phyloP scores from a whole-genome alignment of 2,797 vertebrate species.

The Moxostoma hubbsi region DNA sequence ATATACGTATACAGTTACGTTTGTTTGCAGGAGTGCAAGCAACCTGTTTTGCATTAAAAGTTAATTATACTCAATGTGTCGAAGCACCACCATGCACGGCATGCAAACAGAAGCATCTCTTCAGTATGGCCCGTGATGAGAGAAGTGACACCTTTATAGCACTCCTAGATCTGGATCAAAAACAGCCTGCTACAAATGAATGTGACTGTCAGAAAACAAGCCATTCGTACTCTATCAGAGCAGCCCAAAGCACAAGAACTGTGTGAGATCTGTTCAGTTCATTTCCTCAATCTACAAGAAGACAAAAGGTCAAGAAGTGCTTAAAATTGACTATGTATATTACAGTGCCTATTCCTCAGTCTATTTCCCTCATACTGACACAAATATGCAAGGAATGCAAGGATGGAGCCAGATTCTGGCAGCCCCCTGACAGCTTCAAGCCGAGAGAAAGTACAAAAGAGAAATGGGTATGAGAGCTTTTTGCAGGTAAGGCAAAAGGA shows the following conservation, averaged over 20 bases:
- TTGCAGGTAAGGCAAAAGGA: slow-evolving; percentile 1
- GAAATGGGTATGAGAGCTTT: slow-evolving; percentile 9
- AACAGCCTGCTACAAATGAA: neutral
- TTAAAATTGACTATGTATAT: slow-evolving; percentile 47
- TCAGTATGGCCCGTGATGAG: neutral
- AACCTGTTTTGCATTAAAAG: slow-evolving; percentile 57
- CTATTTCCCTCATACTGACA: slow-evolving; percentile 41
- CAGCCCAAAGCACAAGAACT: neutral
- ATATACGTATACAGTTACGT: slow-evolving; percentile 53
- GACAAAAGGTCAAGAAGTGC: slow-evolving; percentile 41
- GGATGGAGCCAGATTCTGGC: slow-evolving; percentile 40
- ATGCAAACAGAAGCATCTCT: neutral
- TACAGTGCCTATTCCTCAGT: slow-evolving; percentile 27
- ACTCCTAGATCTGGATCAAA: slow-evolving; percentile 5
- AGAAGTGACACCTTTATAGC: slow-evolving; percentile 42
- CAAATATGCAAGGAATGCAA: slow-evolving; percentile 53
- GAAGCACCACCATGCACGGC: slow-evolving; percentile 6
- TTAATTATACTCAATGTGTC: slow-evolving; percentile 29
- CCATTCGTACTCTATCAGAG: too few species aligned
- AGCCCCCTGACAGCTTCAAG: slow-evolving; percentile 50
- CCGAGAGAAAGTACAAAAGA: slow-evolving; percentile 25
- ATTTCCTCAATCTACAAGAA: slow-evolving; percentile 41
- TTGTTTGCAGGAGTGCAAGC: slow-evolving; percentile 43
- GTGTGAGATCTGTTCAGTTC: slow-evolving; percentile 4
- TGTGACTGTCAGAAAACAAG: neutral